These are phyloP conservation scores for Apis cerana DNA, from an alignment of 1,140 invertebrate species.

Conservation along the genomic window DNA sequence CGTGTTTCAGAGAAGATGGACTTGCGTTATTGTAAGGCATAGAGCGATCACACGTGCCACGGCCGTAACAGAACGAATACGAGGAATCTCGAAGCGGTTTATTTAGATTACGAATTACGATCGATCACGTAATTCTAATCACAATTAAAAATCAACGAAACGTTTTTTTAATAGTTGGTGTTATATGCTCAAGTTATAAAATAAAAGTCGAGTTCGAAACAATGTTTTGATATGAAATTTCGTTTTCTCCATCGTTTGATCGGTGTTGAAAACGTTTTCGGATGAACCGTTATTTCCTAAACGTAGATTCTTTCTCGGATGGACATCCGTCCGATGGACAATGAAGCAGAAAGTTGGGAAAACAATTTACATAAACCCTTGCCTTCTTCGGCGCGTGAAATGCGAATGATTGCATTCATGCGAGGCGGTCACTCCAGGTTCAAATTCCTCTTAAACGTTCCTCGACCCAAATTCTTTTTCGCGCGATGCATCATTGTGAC, in stretches of 20 bases:
- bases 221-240: neutral
- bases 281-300: constrained; percentile 25
- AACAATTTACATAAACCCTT: constrained; percentile 32
- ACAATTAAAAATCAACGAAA: too few species aligned
- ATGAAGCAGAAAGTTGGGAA: constrained; percentile 17
- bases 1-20: too few species aligned
- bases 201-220: too few species aligned
- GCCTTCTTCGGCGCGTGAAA: constrained; percentile 3
- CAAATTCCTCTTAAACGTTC: neutral
- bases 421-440: neutral
- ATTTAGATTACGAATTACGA: too few species aligned
- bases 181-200: too few species aligned
- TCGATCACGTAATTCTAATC: too few species aligned
- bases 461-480: constrained; percentile 27
- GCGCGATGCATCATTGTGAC: too few species aligned
- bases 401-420: constrained; percentile 9
- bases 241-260: too few species aligned
- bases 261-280: neutral
- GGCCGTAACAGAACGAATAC: too few species aligned
- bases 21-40: too few species aligned
- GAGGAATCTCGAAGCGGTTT: too few species aligned
- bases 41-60: neutral
- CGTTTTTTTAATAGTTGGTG: too few species aligned
- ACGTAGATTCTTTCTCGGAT: constrained; percentile 21
- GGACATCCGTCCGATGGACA: constrained; percentile 48